A percentile compares a stretch with the other conserved stretches of the same genome.
These are phyloP conservation scores for Prionailurus bengalensis DNA, from an alignment of 2,113 vertebrate species.

Conservation along the genomic window DNA sequence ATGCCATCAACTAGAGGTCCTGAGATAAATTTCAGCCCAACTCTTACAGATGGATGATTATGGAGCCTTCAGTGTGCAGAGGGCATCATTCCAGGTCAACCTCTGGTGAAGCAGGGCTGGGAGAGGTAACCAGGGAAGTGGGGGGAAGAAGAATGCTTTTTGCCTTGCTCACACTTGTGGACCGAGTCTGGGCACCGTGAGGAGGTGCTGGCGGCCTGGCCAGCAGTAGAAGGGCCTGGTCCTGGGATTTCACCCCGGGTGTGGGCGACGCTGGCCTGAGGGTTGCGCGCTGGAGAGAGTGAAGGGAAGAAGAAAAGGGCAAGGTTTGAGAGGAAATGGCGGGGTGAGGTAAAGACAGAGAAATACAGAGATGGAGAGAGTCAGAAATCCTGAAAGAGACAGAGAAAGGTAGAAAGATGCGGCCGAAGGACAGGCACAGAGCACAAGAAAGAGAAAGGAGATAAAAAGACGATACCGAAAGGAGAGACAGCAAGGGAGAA, in stretches of 20 bases:
- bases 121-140: conserved; percentile 21
- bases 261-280: background rate
- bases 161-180: background rate
- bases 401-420: background rate
- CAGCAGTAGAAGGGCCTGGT: background rate
- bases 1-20: conserved; percentile 42
- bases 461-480: conserved; percentile 42
- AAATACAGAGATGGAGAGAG: conserved; percentile 26
- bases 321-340: background rate
- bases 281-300: background rate
- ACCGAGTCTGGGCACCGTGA: background rate
- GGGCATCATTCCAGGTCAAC: conserved; percentile 8
- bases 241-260: accelerated
- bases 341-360: background rate
- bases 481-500: conserved; percentile 71
- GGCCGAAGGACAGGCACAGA: background rate
- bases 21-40: conserved; percentile 55
- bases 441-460: conserved; percentile 48
- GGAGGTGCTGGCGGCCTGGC: background rate
- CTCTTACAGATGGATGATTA: conserved; percentile 64
- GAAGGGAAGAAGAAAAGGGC: background rate
- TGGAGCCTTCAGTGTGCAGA: conserved; percentile 52
- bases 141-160: background rate
- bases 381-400: conserved; percentile 70
- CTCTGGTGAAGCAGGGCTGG: conserved; percentile 16